Evolutionary conservation across 2,113 vertebrate genomes (phyloP).

Genomic region (Panthera leo): DNA sequence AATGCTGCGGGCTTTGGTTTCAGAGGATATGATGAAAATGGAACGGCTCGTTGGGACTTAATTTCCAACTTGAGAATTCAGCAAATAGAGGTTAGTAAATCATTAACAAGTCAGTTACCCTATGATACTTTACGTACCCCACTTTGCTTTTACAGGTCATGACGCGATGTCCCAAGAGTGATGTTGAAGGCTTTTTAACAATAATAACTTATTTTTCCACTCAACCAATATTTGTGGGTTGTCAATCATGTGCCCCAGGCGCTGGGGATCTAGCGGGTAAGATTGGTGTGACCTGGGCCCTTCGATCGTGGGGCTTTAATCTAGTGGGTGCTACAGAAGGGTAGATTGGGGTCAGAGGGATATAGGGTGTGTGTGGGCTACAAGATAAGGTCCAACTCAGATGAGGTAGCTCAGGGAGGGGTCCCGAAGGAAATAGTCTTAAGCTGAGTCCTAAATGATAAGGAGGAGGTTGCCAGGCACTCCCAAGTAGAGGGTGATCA

Average conservation of each 20-base stretch:
- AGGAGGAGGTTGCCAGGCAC: background rate
- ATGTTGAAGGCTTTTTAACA: background rate
- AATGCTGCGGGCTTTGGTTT: constrained; percentile 99
- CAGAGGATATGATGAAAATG: constrained; percentile 94
- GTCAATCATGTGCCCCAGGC: fast-evolving
- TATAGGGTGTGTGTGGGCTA: fast-evolving
- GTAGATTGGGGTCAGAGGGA: background rate
- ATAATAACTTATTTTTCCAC: background rate
- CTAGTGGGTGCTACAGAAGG: no score
- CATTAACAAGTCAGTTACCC: background rate
- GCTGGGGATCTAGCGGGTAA: background rate
- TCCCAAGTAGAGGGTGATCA: fast-evolving
- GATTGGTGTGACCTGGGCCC: fast-evolving
- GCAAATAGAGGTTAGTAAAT: constrained; percentile 93
- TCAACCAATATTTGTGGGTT: background rate
- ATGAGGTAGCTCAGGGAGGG: no score
- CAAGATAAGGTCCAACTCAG: background rate
- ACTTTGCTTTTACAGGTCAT: background rate
- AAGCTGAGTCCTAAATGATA: background rate
- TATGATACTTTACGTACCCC: fast-evolving
- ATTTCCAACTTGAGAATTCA: constrained; percentile 97
- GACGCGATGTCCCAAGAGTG: background rate
- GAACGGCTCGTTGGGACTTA: constrained; percentile 92
- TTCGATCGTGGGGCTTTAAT: no score
- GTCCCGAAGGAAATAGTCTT: background rate